Evolutionary conservation across 2,888 invertebrate genomes (phyloP).

Genomic region (Catocala sponsa): DNA sequence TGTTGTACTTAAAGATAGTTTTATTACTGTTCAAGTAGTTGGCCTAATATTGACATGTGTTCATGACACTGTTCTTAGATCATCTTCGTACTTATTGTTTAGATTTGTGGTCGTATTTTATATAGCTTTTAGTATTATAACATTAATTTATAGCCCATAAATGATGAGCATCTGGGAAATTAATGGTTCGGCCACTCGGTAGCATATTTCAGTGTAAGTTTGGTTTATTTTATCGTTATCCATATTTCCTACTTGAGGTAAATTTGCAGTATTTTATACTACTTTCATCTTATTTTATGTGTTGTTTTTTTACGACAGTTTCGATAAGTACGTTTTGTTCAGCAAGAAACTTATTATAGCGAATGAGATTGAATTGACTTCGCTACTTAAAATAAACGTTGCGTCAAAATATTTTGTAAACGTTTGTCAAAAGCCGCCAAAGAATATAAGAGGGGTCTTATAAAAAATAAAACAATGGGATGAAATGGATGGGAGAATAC

Average conservation of each 20-base stretch:
- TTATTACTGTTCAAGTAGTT: conserved; percentile 47
- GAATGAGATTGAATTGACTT: neutral
- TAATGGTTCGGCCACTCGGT: conserved; percentile 41
- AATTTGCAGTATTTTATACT: neutral
- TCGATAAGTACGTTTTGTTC: neutral
- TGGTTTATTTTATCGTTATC: conserved; percentile 3
- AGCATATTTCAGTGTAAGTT: conserved; percentile 32
- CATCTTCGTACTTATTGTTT: conserved; percentile 52
- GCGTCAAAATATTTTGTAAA: conserved; percentile 37
- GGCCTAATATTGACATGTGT: conserved; percentile 57
- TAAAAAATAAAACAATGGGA: conserved; percentile 41
- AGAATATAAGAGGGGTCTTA: conserved; percentile 4
- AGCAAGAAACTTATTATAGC: neutral
- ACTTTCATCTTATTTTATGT: neutral
- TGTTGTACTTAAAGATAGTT: conserved; percentile 23
- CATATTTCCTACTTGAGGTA: neutral
- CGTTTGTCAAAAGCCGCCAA: conserved; percentile 24
- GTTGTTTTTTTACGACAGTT: neutral
- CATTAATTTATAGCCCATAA: conserved; percentile 53
- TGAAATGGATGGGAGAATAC: conserved; percentile 27
- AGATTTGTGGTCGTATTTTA: conserved; percentile 56
- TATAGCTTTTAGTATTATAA: conserved; percentile 54
- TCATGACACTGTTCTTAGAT: conserved; percentile 43
- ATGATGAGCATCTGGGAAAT: conserved; percentile 49
- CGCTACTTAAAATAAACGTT: conserved; percentile 9